A percentile compares a stretch with the other conserved stretches of the same genome.
These are phyloP conservation scores for Phalacrocorax pelagicus DNA, from an alignment of 2,113 vertebrate genomes.

Conservation along the genomic window DNA sequence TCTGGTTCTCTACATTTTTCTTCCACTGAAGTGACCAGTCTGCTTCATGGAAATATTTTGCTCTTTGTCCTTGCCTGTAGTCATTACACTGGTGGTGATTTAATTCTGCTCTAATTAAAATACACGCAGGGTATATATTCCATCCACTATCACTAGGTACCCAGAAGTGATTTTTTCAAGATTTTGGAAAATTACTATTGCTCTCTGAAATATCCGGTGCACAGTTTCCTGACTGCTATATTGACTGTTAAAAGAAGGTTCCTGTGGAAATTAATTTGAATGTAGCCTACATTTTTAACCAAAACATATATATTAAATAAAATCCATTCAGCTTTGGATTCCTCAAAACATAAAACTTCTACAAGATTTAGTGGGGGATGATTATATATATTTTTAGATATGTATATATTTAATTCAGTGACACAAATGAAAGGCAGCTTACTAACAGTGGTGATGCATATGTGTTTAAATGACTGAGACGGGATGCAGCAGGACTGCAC, in stretches of 20 bases:
- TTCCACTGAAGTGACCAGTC: background rate
- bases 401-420: background rate
- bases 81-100: background rate
- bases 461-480: background rate
- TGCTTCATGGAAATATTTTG: background rate
- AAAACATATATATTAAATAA: background rate
- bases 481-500: slow-evolving; percentile 23
- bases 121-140: slow-evolving; percentile 5
- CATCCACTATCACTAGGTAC: background rate
- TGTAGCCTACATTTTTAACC: background rate
- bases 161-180: background rate
- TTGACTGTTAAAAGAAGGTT: slow-evolving; percentile 37
- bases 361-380: background rate
- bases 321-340: background rate
- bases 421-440: background rate
- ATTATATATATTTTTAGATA: background rate
- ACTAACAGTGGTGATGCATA: background rate
- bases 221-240: slow-evolving; percentile 29
- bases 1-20: background rate
- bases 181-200: slow-evolving; percentile 45
- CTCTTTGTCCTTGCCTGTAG: slow-evolving; percentile 3
- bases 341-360: background rate
- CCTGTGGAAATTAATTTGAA: slow-evolving; percentile 28
- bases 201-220: background rate
- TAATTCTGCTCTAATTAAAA: slow-evolving; percentile 16